Base-by-base conservation (phyloP, 92 coral and sea anemone species). In the Anthopleura xanthogrammica region DNA sequence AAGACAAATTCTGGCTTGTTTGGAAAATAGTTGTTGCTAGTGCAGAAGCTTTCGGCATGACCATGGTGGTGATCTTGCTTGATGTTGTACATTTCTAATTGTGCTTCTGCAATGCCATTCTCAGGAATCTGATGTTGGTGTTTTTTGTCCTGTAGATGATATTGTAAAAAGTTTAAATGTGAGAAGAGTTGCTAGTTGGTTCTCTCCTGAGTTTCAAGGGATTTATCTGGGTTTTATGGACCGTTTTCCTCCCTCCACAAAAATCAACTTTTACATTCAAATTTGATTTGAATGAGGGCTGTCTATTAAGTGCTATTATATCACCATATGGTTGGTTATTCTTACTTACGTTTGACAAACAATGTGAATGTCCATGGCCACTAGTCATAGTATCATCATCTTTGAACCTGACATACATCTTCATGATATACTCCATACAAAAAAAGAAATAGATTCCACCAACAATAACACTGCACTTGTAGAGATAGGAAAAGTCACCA, bases 381-480 rank as follows among this genome's bases (percentile, higher is more conserved):
- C 75, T 20, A 22, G 23, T 14, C 16, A 23, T 46, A 71, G 60
- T 39, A 54, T 43, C 77, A 41, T 46, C 79, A n/a, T 60, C 83
- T 43, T 78, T 95, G 79, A 93, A 91, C 72, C 95, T 88, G 75
- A 95, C 92, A 70, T 89, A 89, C 88, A 95, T 88, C 85, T 94
- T 95, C 98, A 95, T 95, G 24, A 81, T 52, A 77, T 91, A 95
- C 83, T 95, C 98, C 88, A 93, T 77, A 36, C 90, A 73, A 66
- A 95, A 92, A 79, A 95, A 95, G 77, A 94, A 83, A 86, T 94
- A 95, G 64, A 95, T 77, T 12, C 98, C 98, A 75, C 88, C 85
- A 75, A 88, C 90, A 14, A 95, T 90, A 41, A 91, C 90, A 24
- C 83, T 71, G 72, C 94, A 90, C 66, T 92, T 95, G 93, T 97